These are phyloP conservation scores for Ceratitis capitata DNA, from an alignment of 1,140 invertebrate genomes.

Conservation along the genomic window DNA sequence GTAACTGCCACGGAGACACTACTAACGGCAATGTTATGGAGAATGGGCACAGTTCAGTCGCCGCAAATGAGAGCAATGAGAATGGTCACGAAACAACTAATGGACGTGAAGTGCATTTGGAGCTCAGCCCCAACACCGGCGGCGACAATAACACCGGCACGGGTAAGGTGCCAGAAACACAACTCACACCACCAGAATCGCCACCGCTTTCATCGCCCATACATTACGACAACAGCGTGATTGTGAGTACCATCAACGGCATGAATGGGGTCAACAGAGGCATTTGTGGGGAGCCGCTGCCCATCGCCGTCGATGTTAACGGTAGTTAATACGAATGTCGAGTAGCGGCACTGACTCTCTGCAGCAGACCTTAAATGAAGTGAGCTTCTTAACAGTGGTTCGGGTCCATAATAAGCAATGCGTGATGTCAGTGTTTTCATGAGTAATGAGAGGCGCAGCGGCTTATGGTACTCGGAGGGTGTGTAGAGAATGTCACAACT, in stretches of 20 bases:
- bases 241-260: not conserved
- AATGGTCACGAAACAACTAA: conserved; percentile 3
- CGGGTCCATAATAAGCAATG: not conserved
- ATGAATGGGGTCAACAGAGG: conserved; percentile 38
- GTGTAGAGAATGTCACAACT: not conserved
- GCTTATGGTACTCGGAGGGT: not conserved
- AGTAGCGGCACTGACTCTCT: not conserved
- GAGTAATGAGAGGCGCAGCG: not conserved
- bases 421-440: not conserved
- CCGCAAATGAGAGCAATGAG: no score
- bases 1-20: conserved; percentile 41
- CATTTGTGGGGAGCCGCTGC: conserved; percentile 45
- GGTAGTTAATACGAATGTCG: conserved; percentile 55
- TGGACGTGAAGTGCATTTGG: not conserved
- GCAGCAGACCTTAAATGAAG: not conserved
- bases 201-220: conserved; percentile 50
- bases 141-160: not conserved
- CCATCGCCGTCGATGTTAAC: conserved; percentile 56
- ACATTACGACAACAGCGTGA: conserved; percentile 39
- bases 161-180: conserved; percentile 47
- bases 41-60: not conserved
- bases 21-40: not conserved
- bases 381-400: not conserved
- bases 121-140: not conserved
- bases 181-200: conserved; percentile 58